A percentile compares a stretch with the other conserved stretches of the same genome.
phyloP scores from a whole-genome alignment of 37 sponge, comb jelly and placozoan species.

The Halichondria panicea region DNA sequence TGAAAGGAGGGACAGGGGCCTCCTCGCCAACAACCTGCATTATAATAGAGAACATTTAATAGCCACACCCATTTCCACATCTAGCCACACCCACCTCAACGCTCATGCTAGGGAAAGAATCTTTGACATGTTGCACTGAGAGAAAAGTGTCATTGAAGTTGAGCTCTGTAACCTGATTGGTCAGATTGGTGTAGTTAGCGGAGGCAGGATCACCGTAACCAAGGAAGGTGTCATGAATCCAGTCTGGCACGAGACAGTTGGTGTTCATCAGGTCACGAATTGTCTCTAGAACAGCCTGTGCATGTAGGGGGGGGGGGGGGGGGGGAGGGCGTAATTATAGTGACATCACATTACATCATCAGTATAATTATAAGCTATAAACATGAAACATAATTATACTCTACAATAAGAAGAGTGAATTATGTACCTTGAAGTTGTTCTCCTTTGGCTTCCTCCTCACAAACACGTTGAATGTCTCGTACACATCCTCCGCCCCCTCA shows the following conservation, averaged over 20 bases:
- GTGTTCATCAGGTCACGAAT: constrained; percentile 96
- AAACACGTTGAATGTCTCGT: constrained; percentile 90
- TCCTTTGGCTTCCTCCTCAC: constrained; percentile 98
- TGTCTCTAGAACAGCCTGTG: constrained; percentile 96
- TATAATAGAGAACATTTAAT: background rate
- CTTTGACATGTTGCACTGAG: constrained; percentile 76
- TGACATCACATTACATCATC: background rate
- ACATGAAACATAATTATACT: background rate
- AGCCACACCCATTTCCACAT: too few species aligned
- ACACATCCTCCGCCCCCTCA: constrained; percentile 87
- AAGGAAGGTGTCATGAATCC: constrained; percentile 96
- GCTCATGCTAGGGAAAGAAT: constrained; percentile 76
- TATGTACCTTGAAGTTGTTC: constrained; percentile 95
- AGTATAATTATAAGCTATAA: background rate
- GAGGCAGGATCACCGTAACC: constrained; percentile 97
- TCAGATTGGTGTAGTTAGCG: constrained; percentile 81
- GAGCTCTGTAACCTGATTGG: constrained; percentile 38
- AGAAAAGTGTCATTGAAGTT: constrained; percentile 98
- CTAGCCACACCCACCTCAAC: constrained; percentile 66
- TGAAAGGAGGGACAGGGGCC: constrained; percentile 74
- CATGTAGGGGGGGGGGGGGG: background rate
- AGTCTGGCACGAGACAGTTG: constrained; percentile 95
- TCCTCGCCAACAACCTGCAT: constrained; percentile 61
- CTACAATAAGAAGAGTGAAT: background rate
- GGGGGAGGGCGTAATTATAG: background rate